Evolutionary conservation across 2,113 vertebrate species (phyloP), one percentile per base, ranked within the genome.

Genomic region (Conger conger): DNA sequence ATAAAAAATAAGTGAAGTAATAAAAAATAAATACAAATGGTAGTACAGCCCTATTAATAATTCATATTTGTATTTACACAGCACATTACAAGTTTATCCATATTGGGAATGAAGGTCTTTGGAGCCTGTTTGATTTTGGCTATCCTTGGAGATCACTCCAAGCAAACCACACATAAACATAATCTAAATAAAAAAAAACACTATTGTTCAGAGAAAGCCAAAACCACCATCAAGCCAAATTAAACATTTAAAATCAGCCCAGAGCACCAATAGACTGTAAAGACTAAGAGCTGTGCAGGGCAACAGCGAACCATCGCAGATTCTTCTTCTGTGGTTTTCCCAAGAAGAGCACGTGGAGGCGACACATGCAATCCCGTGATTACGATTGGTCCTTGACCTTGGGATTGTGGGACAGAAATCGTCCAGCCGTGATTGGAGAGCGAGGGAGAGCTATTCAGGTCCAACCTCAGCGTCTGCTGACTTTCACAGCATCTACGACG

Each of bases 121-220:
- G 68, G 68, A 73, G 68, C n/a, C n/a, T 33, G 68, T 73, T 73
- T 73, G 68, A 33, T 73, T 73, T 73, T 13, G n/a, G n/a, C 68
- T 33, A 73, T 73, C 68, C 68, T 73, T 73, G 68, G 33, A 73
- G n/a, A 73, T 73, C 13, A 33, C 11, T 73, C 68, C 33, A 3
- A n/a, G 68, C 27, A n/a, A 68, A n/a, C 23, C 60, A n/a, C 60
- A n/a, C 3, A n/a, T 73, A 73, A 73, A 73, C 68, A 73, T 11
- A 33, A 73, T 73, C 27, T 73, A 73, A 73, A 33, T 68, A 68
- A 68, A 27, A 63, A 63, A n/a, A 73, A 73, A 1, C 5, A 73
- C 5, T 13, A 73, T 73, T 73, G 68, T 73, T 73, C 68, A 73
- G 27, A 33, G 68, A 73, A 7, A 13, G n/a, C 20, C 68, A n/a